phyloP scores from a whole-genome alignment of 2,113 vertebrate genomes.

The Picathartes gymnocephalus region DNA sequence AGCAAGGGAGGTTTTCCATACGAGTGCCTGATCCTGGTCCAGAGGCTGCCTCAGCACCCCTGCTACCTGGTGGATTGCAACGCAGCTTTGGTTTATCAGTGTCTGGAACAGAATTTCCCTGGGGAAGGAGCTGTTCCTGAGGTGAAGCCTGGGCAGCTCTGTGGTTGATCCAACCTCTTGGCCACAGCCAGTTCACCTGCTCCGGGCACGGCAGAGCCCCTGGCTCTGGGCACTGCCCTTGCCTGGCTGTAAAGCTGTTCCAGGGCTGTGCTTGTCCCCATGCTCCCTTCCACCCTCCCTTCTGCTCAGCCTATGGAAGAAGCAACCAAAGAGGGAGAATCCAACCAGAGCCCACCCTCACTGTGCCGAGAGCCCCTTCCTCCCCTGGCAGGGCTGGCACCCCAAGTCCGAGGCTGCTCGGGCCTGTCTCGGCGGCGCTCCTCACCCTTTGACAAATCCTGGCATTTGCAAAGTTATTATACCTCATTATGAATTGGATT shows the following conservation, averaged over 20 bases:
- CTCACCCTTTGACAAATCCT: constrained; percentile 54
- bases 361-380: neutral
- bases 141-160: neutral
- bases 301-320: neutral
- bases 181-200: accelerated
- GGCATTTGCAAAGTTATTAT: constrained; percentile 58
- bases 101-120: neutral
- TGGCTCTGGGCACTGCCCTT: neutral
- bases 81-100: accelerated
- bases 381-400: neutral
- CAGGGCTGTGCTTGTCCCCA: neutral
- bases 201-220: neutral
- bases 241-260: neutral
- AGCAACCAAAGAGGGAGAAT: neutral
- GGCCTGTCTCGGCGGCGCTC: neutral
- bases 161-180: accelerated
- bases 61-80: accelerated
- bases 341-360: accelerated
- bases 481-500: constrained; percentile 71
- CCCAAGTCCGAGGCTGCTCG: neutral
- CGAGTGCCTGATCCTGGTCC: neutral
- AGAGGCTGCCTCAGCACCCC: neutral
- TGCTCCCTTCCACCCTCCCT: neutral
- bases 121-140: neutral
- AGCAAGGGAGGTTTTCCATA: neutral